Evolutionary conservation across 2,888 invertebrate genomes (phyloP).

Genomic region (Polietes domitor): DNA sequence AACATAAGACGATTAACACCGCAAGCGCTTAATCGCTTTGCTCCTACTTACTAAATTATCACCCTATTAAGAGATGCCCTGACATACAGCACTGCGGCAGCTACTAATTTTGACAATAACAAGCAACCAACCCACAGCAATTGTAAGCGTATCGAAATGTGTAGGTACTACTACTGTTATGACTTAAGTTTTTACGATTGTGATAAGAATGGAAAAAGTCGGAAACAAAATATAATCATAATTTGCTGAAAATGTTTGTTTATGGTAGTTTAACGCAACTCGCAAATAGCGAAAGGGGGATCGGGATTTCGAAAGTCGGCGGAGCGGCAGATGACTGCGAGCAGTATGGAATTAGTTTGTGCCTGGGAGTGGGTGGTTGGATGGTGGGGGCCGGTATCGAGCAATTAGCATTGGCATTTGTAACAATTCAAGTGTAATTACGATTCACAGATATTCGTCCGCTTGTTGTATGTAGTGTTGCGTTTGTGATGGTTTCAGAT

Average conservation of each 20-base stretch:
- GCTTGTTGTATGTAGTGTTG: neutral
- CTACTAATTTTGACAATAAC: neutral
- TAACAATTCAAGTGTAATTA: conserved; percentile 49
- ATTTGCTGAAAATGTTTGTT: conserved; percentile 44
- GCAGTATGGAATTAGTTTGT: neutral
- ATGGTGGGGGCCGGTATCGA: neutral
- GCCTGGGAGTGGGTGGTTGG: neutral
- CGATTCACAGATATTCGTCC: conserved; percentile 28
- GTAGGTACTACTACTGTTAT: neutral
- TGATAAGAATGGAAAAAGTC: neutral
- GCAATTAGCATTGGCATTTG: conserved; percentile 41
- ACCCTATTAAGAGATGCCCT: neutral
- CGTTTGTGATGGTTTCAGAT: conserved; percentile 27
- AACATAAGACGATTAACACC: neutral
- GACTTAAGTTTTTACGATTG: conserved; percentile 11
- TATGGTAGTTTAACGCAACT: conserved; percentile 20
- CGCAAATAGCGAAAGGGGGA: conserved; percentile 12
- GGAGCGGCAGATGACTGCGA: neutral
- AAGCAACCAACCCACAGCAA: neutral
- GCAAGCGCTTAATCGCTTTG: neutral
- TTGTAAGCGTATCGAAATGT: neutral
- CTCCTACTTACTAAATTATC: neutral
- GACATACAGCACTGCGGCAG: neutral
- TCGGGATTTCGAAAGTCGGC: neutral
- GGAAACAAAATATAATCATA: conserved; percentile 16